phyloP scores from a whole-genome alignment of 1,140 invertebrate species.

The Drosophila pseudoobscura region DNA sequence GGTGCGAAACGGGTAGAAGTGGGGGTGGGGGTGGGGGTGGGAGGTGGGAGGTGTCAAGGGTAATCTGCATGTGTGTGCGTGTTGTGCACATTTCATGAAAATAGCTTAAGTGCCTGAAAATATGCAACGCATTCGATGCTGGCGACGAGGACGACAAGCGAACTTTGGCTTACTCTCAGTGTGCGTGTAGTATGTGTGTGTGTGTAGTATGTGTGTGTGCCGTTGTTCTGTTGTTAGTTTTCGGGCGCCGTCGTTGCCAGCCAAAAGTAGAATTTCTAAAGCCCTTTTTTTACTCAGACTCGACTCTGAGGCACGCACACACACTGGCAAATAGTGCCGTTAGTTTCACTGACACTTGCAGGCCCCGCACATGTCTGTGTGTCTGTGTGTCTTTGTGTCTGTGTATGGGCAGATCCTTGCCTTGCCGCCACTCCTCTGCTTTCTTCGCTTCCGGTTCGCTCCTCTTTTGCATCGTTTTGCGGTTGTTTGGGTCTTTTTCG shows the following conservation, averaged over 20 bases:
- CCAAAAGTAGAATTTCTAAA: slow-evolving; percentile 59
- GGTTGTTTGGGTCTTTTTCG: slow-evolving; percentile 41
- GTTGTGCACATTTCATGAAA: slow-evolving; percentile 70
- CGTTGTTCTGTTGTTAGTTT: slow-evolving; percentile 59
- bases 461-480: slow-evolving; percentile 50
- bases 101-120: slow-evolving; percentile 80
- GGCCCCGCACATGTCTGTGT: background rate
- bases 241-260: slow-evolving; percentile 38
- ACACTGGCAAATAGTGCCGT: slow-evolving; percentile 28
- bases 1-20: slow-evolving; percentile 5
- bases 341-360: slow-evolving; percentile 34
- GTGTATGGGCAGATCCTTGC: background rate
- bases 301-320: background rate
- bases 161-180: background rate
- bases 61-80: slow-evolving; percentile 45
- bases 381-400: background rate
- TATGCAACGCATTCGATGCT: slow-evolving; percentile 68
- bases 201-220: slow-evolving; percentile 20
- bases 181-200: background rate
- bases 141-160: slow-evolving; percentile 7
- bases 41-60: slow-evolving; percentile 21
- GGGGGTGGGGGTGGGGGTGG: slow-evolving; percentile 2
- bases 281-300: slow-evolving; percentile 39
- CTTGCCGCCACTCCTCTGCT: slow-evolving; percentile 2
- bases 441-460: background rate